Percentiles rank a stretch among this genome's conserved stretches.
phyloP scores from a whole-genome alignment of 2,888 invertebrate genomes.

The Lasioglossum vierecki region DNA sequence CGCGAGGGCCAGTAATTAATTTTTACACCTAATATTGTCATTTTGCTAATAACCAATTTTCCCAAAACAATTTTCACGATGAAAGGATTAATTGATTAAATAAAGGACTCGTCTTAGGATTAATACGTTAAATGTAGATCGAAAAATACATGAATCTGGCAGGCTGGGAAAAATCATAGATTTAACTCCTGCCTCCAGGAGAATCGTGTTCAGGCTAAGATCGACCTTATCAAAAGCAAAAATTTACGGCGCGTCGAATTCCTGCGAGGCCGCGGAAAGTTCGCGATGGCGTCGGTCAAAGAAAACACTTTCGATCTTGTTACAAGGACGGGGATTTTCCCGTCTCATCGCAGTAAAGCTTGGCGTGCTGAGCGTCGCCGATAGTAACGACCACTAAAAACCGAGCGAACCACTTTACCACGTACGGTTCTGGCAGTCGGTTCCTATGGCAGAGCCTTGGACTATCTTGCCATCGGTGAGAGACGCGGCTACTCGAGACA shows the following conservation, averaged over 20 bases:
- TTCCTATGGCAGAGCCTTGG: slow-evolving; percentile 6
- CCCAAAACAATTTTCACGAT: too few relatives aligned
- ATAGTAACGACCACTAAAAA: slow-evolving; percentile 70
- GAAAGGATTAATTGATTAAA: too few relatives aligned
- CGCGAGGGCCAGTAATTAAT: too few relatives aligned
- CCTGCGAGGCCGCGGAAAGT: background rate
- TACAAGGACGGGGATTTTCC: slow-evolving; percentile 44
- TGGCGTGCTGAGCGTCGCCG: slow-evolving; percentile 59
- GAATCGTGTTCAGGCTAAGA: background rate
- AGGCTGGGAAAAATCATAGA: too few relatives aligned
- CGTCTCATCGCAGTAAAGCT: slow-evolving; percentile 49
- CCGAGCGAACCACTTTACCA: slow-evolving; percentile 64
- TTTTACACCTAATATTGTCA: too few relatives aligned
- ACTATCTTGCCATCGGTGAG: slow-evolving; percentile 42
- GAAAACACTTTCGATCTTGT: slow-evolving; percentile 51
- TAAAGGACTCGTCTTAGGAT: too few relatives aligned
- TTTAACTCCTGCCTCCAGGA: background rate
- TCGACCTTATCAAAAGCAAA: background rate
- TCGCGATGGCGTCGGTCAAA: background rate
- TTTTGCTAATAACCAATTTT: too few relatives aligned
- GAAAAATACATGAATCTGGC: too few relatives aligned
- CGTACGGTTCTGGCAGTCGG: slow-evolving; percentile 61
- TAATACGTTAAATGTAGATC: too few relatives aligned
- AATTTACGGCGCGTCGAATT: background rate
- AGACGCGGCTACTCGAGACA: slow-evolving; percentile 64